Percentiles rank a stretch among this genome's conserved stretches.
These are phyloP conservation scores for Sinosuthora webbiana DNA, from an alignment of 2,113 vertebrate species.

Conservation along the genomic window DNA sequence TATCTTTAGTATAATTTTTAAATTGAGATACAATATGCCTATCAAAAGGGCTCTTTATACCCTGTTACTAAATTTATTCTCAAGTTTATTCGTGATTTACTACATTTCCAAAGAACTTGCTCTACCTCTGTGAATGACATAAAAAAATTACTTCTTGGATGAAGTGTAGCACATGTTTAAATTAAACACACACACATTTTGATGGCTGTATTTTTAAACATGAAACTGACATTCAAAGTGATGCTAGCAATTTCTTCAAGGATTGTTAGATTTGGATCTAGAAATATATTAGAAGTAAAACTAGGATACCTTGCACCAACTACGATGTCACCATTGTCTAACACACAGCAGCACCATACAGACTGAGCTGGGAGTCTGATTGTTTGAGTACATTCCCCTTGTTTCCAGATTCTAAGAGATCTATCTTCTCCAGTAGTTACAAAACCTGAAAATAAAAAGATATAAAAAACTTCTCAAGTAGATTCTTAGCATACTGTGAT, in stretches of 20 bases:
- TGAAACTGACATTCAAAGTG: background rate
- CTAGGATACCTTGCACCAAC: slow-evolving; percentile 89
- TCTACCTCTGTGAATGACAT: background rate
- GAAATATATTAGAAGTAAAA: background rate
- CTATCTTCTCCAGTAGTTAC: slow-evolving; percentile 93
- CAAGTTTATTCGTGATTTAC: background rate
- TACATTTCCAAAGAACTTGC: background rate
- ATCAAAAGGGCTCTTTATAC: background rate
- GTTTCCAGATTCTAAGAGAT: slow-evolving; percentile 89
- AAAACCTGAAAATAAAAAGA: slow-evolving; percentile 81
- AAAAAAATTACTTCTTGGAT: background rate
- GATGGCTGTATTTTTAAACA: background rate
- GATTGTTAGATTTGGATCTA: background rate
- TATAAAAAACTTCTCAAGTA: background rate
- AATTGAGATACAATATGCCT: background rate
- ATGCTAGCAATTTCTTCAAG: background rate
- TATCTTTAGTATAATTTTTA: background rate
- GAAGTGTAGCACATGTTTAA: background rate
- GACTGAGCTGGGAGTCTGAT: slow-evolving; percentile 94
- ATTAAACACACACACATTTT: background rate
- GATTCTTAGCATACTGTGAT: background rate
- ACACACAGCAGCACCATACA: slow-evolving; percentile 95
- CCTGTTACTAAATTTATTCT: background rate
- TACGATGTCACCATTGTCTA: slow-evolving; percentile 91
- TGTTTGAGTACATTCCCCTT: slow-evolving; percentile 89